Conservation (phyloP, 2,888 invertebrate species). For the Archips crataeganus region DNA sequence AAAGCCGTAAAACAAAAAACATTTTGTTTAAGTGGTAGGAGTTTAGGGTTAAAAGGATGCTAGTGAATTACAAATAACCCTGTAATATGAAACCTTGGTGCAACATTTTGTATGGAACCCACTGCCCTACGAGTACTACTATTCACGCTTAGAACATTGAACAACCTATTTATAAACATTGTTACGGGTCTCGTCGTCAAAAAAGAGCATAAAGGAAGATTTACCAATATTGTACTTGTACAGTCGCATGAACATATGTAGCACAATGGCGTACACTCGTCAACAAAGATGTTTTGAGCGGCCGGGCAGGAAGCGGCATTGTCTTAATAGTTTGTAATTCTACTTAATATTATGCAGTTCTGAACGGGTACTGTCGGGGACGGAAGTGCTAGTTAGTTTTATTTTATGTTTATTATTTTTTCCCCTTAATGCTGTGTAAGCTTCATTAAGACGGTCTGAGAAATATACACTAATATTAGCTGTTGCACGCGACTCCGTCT, state of each 20-base stretch:
- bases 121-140: too few species aligned
- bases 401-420: not conserved
- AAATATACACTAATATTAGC: too few species aligned
- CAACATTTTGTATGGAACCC: too few species aligned
- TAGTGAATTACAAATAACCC: too few species aligned
- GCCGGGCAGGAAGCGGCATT: slow-evolving; percentile 1
- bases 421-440: too few species aligned
- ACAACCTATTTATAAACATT: not conserved
- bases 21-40: too few species aligned
- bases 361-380: not conserved
- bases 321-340: slow-evolving; percentile 7
- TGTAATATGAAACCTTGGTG: too few species aligned
- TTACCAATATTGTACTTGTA: slow-evolving; percentile 5
- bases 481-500: too few species aligned
- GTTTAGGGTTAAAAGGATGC: too few species aligned
- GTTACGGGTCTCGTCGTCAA: not conserved
- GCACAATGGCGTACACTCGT: slow-evolving; percentile 1
- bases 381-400: not conserved
- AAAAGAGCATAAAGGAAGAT: slow-evolving; percentile 1
- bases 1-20: too few species aligned
- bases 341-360: slow-evolving; percentile 4
- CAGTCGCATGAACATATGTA: slow-evolving; percentile 5
- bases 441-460: too few species aligned
- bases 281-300: slow-evolving; percentile 6
- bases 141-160: too few species aligned